Conservation (phyloP, 2,797 vertebrate species). For the Anguilla marmorata region DNA sequence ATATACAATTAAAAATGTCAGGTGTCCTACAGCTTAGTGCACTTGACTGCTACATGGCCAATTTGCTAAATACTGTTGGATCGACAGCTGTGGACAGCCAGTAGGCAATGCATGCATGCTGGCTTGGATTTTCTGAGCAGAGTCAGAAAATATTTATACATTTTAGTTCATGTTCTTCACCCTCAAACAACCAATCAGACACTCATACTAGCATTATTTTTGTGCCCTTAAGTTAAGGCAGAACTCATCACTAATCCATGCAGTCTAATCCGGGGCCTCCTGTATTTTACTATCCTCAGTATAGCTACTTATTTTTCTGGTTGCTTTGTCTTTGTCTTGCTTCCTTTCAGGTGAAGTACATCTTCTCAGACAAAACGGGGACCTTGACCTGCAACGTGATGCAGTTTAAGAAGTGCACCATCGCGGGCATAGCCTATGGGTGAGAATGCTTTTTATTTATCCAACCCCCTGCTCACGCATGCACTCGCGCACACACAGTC, state of each 20-base stretch:
- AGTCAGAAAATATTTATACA: too few species aligned
- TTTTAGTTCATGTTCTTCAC: not conserved
- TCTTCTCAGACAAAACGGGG: conserved; percentile 99
- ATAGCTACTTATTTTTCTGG: not conserved
- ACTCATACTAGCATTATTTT: not conserved
- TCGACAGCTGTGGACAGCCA: too few species aligned
- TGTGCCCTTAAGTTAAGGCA: not conserved
- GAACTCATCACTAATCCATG: not conserved
- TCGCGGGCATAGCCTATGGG: conserved; percentile 95
- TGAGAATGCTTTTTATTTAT: conserved; percentile 60
- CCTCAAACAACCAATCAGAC: too few species aligned
- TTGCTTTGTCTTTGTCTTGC: not conserved
- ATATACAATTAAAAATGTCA: too few species aligned
- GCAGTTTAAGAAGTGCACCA: conserved; percentile 98
- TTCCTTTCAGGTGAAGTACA: conserved; percentile 89
- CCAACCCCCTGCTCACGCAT: not conserved
- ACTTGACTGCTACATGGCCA: too few species aligned
- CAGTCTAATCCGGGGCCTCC: not conserved
- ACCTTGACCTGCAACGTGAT: conserved; percentile 98
- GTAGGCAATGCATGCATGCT: too few species aligned
- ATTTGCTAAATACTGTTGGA: too few species aligned
- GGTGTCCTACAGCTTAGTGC: too few species aligned
- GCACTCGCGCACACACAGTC: not conserved
- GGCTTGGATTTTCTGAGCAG: not conserved
- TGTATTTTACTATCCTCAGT: not conserved